A percentile compares a stretch with the other conserved stretches of the same genome.
These are phyloP conservation scores for Gallinago undulata DNA, from an alignment of 2,113 vertebrate species.

Conservation along the genomic window DNA sequence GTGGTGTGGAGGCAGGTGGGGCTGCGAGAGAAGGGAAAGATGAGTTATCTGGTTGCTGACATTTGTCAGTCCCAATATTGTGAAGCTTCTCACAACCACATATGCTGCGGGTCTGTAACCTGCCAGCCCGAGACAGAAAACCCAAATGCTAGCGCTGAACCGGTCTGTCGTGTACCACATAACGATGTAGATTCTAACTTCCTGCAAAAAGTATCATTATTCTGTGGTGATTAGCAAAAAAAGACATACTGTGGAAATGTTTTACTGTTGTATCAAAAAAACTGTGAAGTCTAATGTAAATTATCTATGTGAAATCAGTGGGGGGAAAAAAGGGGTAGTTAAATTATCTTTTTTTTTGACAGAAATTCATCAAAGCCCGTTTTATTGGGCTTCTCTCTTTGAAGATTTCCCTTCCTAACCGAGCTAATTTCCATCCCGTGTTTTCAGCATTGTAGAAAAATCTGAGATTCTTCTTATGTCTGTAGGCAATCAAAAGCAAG, in stretches of 20 bases:
- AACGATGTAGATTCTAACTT: neutral
- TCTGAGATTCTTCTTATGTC: neutral
- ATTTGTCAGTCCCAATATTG: neutral
- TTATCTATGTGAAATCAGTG: neutral
- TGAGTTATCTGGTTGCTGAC: neutral
- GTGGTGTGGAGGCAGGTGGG: neutral
- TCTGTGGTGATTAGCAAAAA: neutral
- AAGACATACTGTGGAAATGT: neutral
- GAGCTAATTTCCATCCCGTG: neutral
- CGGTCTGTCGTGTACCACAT: fast-evolving
- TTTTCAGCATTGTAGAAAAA: neutral
- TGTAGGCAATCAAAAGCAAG: neutral
- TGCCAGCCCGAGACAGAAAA: neutral
- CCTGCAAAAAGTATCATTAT: neutral
- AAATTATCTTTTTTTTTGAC: neutral
- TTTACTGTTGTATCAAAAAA: neutral
- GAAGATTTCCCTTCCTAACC: neutral
- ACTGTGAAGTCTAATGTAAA: neutral
- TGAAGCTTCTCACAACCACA: neutral
- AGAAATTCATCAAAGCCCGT: neutral
- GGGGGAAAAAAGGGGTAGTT: neutral
- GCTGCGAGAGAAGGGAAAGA: neutral
- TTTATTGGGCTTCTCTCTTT: neutral
- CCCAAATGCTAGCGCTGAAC: neutral
- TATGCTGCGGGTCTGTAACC: neutral